phyloP scores from a whole-genome alignment of 2,797 vertebrate species.

The Micromesistius poutassou region DNA sequence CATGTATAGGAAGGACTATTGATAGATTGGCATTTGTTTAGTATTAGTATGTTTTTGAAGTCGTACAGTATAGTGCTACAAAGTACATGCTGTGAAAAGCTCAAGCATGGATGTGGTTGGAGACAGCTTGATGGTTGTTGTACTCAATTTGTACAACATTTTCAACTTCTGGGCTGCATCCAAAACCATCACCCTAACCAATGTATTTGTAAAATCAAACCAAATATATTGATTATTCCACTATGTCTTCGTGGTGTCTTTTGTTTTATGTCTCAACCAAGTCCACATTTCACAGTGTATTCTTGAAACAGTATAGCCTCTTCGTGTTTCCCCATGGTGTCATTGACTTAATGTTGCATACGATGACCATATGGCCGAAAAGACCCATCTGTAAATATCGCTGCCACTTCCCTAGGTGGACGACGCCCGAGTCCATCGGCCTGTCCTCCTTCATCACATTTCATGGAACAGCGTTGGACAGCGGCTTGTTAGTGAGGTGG shows the following conservation, averaged over 20 bases:
- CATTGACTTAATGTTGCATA: slow-evolving; percentile 1
- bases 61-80: neutral
- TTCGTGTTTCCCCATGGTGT: neutral
- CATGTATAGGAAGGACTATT: neutral
- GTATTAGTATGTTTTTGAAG: neutral
- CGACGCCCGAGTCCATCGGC: neutral
- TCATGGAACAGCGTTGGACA: neutral
- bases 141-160: neutral
- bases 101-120: neutral
- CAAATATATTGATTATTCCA: neutral
- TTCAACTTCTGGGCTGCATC: neutral
- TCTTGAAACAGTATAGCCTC: neutral
- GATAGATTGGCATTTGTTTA: neutral
- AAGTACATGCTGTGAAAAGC: neutral
- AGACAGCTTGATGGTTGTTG: neutral
- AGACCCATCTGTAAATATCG: neutral
- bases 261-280: neutral
- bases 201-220: neutral
- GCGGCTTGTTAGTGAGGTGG: neutral
- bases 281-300: neutral
- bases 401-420: neutral
- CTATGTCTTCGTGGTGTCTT: neutral
- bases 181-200: neutral
- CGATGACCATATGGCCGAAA: neutral
- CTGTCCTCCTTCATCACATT: neutral